Conservation (phyloP, 1,140 invertebrate genomes). For the Hestina assimilis region DNA sequence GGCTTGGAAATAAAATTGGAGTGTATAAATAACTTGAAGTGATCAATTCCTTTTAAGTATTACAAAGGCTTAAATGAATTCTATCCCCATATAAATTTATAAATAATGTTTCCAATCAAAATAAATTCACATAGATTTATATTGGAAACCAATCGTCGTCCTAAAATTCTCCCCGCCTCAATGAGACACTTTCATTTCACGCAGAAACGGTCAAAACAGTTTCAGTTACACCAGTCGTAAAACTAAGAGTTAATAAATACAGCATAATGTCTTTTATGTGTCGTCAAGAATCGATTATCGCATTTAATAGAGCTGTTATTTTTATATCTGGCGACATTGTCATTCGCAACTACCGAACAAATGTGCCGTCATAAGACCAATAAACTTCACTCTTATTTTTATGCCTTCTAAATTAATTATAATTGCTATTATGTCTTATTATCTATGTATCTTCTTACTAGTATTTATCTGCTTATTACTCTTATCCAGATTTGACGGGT, state of each 20-base stretch:
- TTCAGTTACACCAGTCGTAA: conserved; percentile 41
- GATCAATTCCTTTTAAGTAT: no score
- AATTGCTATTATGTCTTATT: background rate
- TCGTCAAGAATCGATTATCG: conserved; percentile 55
- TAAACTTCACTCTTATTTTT: background rate
- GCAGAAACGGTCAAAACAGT: conserved; percentile 25
- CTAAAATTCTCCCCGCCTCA: conserved; percentile 1
- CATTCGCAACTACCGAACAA: conserved; percentile 16
- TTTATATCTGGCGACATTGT: conserved; percentile 36
- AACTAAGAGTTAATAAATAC: conserved; percentile 60
- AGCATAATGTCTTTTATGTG: conserved; percentile 44
- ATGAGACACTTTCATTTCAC: conserved; percentile 28
- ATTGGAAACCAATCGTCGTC: conserved; percentile 27
- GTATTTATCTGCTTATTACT: no score
- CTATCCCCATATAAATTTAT: conserved; percentile 5
- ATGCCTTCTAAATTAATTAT: background rate
- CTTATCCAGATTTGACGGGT: no score
- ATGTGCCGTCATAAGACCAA: conserved; percentile 13
- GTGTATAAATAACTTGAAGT: no score
- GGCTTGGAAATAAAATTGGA: no score
- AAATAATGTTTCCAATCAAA: conserved; percentile 14
- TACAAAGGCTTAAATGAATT: no score
- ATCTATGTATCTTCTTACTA: no score
- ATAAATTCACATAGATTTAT: conserved; percentile 33
- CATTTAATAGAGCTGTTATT: conserved; percentile 40